Evolutionary conservation across 2,888 invertebrate species (phyloP), one percentile per base, ranked within the genome.

Genomic region (Beris chalybata): DNA sequence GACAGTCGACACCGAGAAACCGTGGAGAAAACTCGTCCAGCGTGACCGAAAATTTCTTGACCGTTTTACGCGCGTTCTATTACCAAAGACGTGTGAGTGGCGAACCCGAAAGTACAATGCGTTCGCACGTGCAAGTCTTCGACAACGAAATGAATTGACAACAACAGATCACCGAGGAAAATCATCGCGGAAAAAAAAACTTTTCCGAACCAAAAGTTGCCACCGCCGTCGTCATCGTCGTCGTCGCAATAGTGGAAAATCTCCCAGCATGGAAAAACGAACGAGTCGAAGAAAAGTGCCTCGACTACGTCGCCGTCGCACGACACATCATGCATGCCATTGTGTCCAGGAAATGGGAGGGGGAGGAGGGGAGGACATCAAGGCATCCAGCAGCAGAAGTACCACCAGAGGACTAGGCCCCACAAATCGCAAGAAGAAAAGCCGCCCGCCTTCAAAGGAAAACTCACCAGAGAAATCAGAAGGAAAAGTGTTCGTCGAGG

Each of bases 71-170:
- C 38, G 3, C 38, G 9, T 4, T 3, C 38, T 38, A 38, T 7
- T 3, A 38, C 38, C 38, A 3, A 7, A 5, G 3, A 38, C 9
- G 9, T 9, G 38, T 7, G 3, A 53, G 30, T 30, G 22, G 53
- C 53, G 53, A 4, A 29, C 9, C 11, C n/a, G 32, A 59, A 29
- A 29, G 31, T 9, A 38, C 38, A 61, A 61, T 52, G 52, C 61
- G 61, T 61, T 61, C 38, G 50, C 52, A 61, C 52, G 61, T 61
- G 50, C 50, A 52, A 48, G 32, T 61, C 32, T 52, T 52, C 61
- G 50, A 61, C 31, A 61, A 48, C 32, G 52, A 61, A 61, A 61
- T 61, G 61, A 61, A 9, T 2, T 32, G 61, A 61, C 32, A 13
- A 61, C 32, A 13, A 31, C n/a, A 54, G 54, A 31, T 53, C 31